Evolutionary conservation across 2,113 vertebrate genomes (phyloP).

Genomic region (Perognathus longimembris): DNA sequence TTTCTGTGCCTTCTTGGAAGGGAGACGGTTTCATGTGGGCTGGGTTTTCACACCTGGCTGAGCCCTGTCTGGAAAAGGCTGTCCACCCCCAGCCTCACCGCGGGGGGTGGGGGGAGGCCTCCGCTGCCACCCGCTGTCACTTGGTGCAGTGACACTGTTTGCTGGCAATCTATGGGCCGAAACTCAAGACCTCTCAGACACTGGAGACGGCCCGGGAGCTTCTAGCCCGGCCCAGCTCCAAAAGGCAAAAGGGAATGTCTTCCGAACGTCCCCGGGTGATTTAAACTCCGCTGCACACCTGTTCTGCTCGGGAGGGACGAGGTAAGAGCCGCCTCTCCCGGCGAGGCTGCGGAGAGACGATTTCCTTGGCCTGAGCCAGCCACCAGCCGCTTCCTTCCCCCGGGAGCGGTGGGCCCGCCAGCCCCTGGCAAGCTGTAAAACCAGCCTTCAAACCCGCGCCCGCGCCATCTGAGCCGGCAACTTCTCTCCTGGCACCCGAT

Average conservation of each 20-base stretch:
- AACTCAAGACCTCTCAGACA: accelerated
- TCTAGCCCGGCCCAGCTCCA: too few species aligned
- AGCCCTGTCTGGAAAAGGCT: neutral
- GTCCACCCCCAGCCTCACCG: too few species aligned
- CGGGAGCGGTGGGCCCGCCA: accelerated
- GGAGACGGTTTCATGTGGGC: neutral
- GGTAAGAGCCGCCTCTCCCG: neutral
- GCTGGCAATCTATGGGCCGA: neutral
- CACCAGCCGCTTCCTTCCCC: neutral
- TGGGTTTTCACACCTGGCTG: neutral
- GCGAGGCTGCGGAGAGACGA: neutral
- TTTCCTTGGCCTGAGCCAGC: neutral
- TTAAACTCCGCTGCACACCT: neutral
- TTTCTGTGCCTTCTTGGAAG: neutral
- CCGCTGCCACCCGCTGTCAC: neutral
- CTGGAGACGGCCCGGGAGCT: too few species aligned
- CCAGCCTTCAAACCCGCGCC: accelerated
- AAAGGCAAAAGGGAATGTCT: neutral
- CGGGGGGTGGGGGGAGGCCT: neutral
- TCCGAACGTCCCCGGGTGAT: neutral
- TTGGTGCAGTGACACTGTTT: too few species aligned
- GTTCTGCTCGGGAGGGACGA: neutral
- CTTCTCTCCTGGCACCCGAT: neutral
- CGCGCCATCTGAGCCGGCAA: neutral
- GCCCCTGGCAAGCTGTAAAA: neutral